These are phyloP conservation scores for Coleophora deauratella DNA, from an alignment of 2,888 invertebrate genomes.

Conservation along the genomic window DNA sequence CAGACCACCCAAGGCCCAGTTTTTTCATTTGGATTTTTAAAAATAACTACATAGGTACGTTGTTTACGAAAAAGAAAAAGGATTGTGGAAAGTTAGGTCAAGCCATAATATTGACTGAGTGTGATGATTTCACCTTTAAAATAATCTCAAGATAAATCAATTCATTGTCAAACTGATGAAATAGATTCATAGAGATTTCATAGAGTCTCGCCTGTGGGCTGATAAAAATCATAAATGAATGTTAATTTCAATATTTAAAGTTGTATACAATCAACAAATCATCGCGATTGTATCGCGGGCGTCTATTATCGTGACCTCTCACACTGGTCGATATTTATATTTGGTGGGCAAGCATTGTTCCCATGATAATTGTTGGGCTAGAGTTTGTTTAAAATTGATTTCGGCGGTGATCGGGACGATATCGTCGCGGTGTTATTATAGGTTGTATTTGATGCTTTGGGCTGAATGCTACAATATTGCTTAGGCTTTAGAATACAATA, in stretches of 20 bases:
- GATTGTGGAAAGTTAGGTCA: too few species aligned
- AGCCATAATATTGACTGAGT: too few species aligned
- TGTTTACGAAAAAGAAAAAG: too few species aligned
- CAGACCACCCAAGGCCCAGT: conserved; percentile 28
- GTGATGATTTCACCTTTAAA: conserved; percentile 11
- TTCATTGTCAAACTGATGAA: conserved; percentile 18
- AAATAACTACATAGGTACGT: too few species aligned
- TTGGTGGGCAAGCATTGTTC: conserved; percentile 54
- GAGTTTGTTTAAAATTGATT: conserved; percentile 73
- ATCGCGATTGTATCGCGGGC: conserved; percentile 64
- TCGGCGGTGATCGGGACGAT: conserved; percentile 63
- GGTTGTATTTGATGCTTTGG: conserved; percentile 32
- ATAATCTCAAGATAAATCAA: conserved; percentile 18
- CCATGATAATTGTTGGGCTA: conserved; percentile 41
- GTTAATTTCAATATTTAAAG: conserved; percentile 69
- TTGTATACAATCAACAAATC: conserved; percentile 67
- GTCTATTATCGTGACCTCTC: conserved; percentile 66
- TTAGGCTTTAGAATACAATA: too few species aligned
- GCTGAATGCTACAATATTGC: conserved; percentile 19
- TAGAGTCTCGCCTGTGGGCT: conserved; percentile 19
- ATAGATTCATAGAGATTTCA: conserved; percentile 27
- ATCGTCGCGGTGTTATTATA: conserved; percentile 53
- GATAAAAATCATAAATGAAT: conserved; percentile 64
- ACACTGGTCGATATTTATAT: conserved; percentile 52
- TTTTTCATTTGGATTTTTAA: too few species aligned